Base-by-base conservation (phyloP, 1,140 invertebrate genomes). In the Megathymus violae region DNA sequence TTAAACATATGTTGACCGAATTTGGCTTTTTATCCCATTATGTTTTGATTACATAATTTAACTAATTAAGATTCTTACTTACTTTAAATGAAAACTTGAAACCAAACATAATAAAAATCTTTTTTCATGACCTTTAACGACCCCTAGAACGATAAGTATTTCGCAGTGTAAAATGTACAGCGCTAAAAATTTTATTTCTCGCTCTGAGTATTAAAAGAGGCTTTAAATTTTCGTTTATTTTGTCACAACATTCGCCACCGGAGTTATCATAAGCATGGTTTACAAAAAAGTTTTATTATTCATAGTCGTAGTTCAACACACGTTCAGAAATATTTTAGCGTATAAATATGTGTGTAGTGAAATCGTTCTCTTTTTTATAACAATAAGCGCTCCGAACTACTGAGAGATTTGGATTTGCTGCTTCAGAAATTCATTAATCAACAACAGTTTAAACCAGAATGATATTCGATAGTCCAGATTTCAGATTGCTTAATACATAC, bases 221-320 rank as follows among this genome's bases (percentile, higher is more conserved):
- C 52, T 56, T 56, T 56, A 56, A 54, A 56, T 58, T 58, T 58
- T 58, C 31, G 52, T 58, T 58, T 58, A 58, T 58, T 58, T 41
- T 44, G 41, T 46, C 52, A 58, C 44, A 58, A 58, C 52, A 58
- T 58, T 58, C 52, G 52, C 41, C 27, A 41, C 44, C 25, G 52
- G 15, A 36, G 50, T 19, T 58, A 58, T 58, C 52, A 58, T 58
- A 43, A 58, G 52, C 40, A 58, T 46, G 52, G 52, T 46, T 58
- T 58, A 41, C 50, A 44, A 58, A 58, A 58, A 58, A 56, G 14
- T 34, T 58, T 58, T 58, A 58, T 58, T 58, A 58, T 58, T 58
- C 52, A 58, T 58, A 25, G 22, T 3, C 22, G 41, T 16, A 58
- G 52, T 56, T 43, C 10, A 43, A 16, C 17, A 19, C 25, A 27